These are phyloP conservation scores for Xiphias gladius DNA, from an alignment of 2,113 vertebrate genomes.

Conservation along the genomic window DNA sequence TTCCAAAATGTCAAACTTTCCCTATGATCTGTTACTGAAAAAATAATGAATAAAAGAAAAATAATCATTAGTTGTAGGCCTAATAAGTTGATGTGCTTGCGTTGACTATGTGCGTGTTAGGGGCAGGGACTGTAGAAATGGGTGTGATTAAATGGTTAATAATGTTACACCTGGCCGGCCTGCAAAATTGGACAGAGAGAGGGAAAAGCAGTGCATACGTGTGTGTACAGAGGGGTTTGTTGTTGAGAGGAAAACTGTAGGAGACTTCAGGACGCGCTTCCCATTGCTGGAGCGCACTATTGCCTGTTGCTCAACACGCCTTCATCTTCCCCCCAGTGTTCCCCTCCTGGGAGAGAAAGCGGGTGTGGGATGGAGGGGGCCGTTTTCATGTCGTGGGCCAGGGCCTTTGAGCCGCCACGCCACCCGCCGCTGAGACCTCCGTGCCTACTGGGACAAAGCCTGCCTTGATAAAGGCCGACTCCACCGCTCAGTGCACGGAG, in stretches of 20 bases:
- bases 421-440: conserved; percentile 58
- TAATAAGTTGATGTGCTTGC: not conserved
- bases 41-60: not conserved
- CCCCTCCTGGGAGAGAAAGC: conserved; percentile 41
- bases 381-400: conserved; percentile 38
- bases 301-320: conserved; percentile 74
- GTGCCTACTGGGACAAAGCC: conserved; percentile 67
- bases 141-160: not conserved
- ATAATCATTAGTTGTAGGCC: not conserved
- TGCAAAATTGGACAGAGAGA: not conserved
- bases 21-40: not conserved
- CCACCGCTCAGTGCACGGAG: conserved; percentile 32
- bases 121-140: not conserved
- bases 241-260: conserved; percentile 40
- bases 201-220: not conserved
- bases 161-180: not conserved
- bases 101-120: not conserved
- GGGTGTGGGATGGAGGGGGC: conserved; percentile 1
- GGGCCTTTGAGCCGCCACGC: conserved; percentile 47
- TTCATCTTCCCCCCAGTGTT: conserved; percentile 65
- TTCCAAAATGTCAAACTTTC: not conserved
- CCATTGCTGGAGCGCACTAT: conserved; percentile 77
- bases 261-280: conserved; percentile 72
- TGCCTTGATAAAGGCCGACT: conserved; percentile 64
- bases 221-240: conserved; percentile 18